Evolutionary conservation across 2,888 invertebrate species (phyloP), one percentile per base, ranked within the genome.

Genomic region (Arge pagana): DNA sequence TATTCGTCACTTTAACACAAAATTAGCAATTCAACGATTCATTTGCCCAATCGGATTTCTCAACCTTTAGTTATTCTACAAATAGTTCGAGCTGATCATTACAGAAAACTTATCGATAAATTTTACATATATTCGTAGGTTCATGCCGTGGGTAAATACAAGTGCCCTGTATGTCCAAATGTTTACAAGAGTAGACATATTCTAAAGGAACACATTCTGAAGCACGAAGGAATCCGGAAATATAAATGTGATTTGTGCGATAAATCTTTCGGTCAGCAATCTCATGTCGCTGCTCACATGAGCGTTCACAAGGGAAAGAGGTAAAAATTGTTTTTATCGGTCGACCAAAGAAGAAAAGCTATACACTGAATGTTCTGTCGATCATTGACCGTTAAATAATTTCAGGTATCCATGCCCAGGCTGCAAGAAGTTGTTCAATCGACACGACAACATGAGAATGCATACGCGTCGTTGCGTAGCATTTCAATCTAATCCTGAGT

Each of bases 371-470:
- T 26, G 4, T 26, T 26, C n/a, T 3, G 8, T 26, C 28, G 28
- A 35, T 8, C 15, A 13, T 15, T 33, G 23, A 45, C 13, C 30
- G 23, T 10, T 23, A 15, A 48, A 4, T 28, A 37, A 6, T 45
- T 52, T 52, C 37, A 71, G 72, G 51, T 72, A 61, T 26, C 50
- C 62, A 10, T 72, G 72, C 49, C 68, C 70, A 2, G 70, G 67
- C n/a, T 72, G 72, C 48, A 30, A 62, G 5, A 65, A 63, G 43
- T 54, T 62, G 5, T 72, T 71, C 39, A 72, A 72, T 59, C 64
- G 72, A 3, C 67, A 66, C 13, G 72, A 72, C 43, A 72, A 72
- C 52, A 72, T 72, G 71, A 72, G 71, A 42, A 63, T 66, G 26
- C 72, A 72, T 15, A 65, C 68, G 3, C 70, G 65, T 56, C 61